These are phyloP conservation scores for Drosophila flavopinicola DNA, from an alignment of 2,888 invertebrate genomes.

Conservation along the genomic window DNA sequence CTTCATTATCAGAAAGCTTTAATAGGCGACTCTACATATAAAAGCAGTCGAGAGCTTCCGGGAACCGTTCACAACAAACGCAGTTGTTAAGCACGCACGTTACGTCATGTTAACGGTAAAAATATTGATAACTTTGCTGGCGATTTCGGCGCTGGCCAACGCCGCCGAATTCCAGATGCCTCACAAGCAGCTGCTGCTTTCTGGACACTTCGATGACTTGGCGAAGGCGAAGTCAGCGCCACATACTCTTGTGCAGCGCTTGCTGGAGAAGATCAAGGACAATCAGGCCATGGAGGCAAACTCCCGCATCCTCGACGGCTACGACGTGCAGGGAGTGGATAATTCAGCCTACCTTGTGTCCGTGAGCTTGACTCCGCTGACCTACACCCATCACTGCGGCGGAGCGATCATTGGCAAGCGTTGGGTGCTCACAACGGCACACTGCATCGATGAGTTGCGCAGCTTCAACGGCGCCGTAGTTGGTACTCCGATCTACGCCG, in stretches of 20 bases:
- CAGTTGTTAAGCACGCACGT: slow-evolving; percentile 7
- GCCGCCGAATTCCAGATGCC: slow-evolving; percentile 39
- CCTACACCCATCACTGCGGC: slow-evolving; percentile 83
- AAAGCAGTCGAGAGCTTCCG: slow-evolving; percentile 17
- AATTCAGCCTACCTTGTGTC: slow-evolving; percentile 75
- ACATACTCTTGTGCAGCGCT: slow-evolving; percentile 26
- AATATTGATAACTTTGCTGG: slow-evolving; percentile 40
- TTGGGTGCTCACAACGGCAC: slow-evolving; percentile 84
- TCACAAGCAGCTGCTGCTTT: slow-evolving; percentile 41
- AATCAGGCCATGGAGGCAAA: slow-evolving; percentile 34
- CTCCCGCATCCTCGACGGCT: slow-evolving; percentile 70
- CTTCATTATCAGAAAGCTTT: slow-evolving; percentile 49
- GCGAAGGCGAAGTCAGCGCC: not conserved
- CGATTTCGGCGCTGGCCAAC: slow-evolving; percentile 43
- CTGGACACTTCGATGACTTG: slow-evolving; percentile 34
- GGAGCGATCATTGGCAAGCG: slow-evolving; percentile 83
- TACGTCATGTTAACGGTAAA: slow-evolving; percentile 36
- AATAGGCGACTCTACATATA: slow-evolving; percentile 37
- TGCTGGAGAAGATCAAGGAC: slow-evolving; percentile 20
- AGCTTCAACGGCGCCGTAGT: slow-evolving; percentile 54
- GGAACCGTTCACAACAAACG: slow-evolving; percentile 15
- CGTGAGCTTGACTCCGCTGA: slow-evolving; percentile 59
- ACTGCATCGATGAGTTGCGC: slow-evolving; percentile 67
- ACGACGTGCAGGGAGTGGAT: slow-evolving; percentile 65
- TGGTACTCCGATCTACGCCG: slow-evolving; percentile 74